phyloP scores from a whole-genome alignment of 2,888 invertebrate species.

The Syrphus vitripennis region DNA sequence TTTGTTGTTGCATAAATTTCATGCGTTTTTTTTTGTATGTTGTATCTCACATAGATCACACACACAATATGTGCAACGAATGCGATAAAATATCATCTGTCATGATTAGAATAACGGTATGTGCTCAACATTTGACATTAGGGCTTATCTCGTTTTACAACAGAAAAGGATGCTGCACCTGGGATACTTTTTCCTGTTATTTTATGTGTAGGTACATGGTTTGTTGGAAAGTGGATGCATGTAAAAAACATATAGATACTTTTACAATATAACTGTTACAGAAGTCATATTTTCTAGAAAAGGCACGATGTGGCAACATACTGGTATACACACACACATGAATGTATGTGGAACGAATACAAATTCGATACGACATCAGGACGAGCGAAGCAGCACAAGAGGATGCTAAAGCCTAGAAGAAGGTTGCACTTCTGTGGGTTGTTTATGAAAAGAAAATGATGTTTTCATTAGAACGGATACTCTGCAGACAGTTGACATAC shows the following conservation, averaged over 20 bases:
- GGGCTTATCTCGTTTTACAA: conserved; percentile 53
- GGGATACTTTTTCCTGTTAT: not conserved
- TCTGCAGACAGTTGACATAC: conserved; percentile 64
- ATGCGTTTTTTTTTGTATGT: not conserved
- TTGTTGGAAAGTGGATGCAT: not conserved
- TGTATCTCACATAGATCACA: not conserved
- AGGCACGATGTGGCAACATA: not conserved
- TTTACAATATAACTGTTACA: conserved; percentile 6
- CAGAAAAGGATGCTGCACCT: conserved; percentile 27
- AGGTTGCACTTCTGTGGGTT: conserved; percentile 25
- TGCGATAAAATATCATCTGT: conserved; percentile 61
- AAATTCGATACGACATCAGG: conserved; percentile 61
- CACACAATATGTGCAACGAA: conserved; percentile 45
- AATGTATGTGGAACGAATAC: not conserved
- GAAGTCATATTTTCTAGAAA: conserved; percentile 19
- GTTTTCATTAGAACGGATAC: conserved; percentile 69
- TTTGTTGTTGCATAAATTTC: not conserved
- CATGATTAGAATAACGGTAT: conserved; percentile 58
- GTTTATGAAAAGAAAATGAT: conserved; percentile 62
- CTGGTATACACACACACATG: not conserved
- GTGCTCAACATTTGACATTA: conserved; percentile 62
- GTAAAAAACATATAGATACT: not conserved
- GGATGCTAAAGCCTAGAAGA: not conserved
- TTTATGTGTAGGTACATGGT: not conserved
- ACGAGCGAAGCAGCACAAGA: not conserved